Conservation (phyloP, 2,888 invertebrate genomes). For the Leuctra nigra region DNA sequence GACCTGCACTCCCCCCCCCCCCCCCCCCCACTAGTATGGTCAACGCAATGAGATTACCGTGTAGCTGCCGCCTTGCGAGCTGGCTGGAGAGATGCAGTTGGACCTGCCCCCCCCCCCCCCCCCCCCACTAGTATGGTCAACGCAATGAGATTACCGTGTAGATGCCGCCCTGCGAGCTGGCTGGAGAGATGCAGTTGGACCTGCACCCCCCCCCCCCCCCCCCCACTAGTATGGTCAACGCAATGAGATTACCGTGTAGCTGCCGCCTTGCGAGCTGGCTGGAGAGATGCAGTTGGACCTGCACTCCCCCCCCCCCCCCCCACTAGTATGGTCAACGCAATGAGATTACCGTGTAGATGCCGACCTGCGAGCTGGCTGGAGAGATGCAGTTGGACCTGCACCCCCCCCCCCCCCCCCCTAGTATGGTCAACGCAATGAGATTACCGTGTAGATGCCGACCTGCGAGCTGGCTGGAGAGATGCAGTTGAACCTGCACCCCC, state of each 20-base stretch:
- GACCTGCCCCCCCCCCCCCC: slow-evolving; percentile 49
- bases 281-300: slow-evolving; percentile 75
- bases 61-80: slow-evolving; percentile 87
- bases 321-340: too few species aligned
- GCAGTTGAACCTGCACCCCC: slow-evolving; percentile 54
- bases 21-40: too few species aligned
- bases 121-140: too few species aligned
- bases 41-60: too few species aligned
- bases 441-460: slow-evolving; percentile 81
- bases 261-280: slow-evolving; percentile 85
- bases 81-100: slow-evolving; percentile 76
- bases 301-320: too few species aligned
- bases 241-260: slow-evolving; percentile 81
- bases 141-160: slow-evolving; percentile 83
- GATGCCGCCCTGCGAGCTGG: slow-evolving; percentile 85
- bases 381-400: slow-evolving; percentile 66
- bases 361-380: slow-evolving; percentile 86
- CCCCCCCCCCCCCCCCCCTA: too few species aligned
- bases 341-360: slow-evolving; percentile 80
- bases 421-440: too few species aligned
- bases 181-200: slow-evolving; percentile 74
- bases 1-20: too few species aligned
- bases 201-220: slow-evolving; percentile 44
- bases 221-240: too few species aligned
- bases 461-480: slow-evolving; percentile 87